Base-by-base conservation (phyloP, 2,113 vertebrate species). In the Poecilia latipinna region DNA sequence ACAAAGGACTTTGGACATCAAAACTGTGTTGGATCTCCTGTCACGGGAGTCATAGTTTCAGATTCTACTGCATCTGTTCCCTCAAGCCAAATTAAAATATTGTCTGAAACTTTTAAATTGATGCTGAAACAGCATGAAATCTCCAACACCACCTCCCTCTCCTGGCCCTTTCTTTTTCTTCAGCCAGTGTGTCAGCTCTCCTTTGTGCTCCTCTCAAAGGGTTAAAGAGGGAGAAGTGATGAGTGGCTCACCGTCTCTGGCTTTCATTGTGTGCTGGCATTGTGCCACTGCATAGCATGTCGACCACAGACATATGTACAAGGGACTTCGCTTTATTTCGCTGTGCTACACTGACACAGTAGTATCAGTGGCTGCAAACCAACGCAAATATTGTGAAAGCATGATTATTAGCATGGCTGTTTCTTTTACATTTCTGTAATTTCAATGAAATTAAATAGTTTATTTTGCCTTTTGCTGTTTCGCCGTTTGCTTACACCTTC, bases 171-270 rank as follows among this genome's bases (percentile, higher is more conserved):
- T 86, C 81, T 83, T 71, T 83, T 80, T 84, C 78, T 75, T 35
- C 44, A 4, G 77, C 68, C 79, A 79, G 90, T 82, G 89, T 92
- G 90, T 91, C 77, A 74, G 70, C 70, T 78, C 60, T 82, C 88
- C 75, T 92, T 89, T 91, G 89, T 91, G 48, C 61, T 73, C 78
- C 63, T 78, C 75, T 91, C 83, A 90, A 91, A 90, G 87, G 88
- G 90, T 93, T 93, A 91, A 92, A 90, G 82, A 89, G 88, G 84
- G 84, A 84, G 74, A 79, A 82, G 82, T 85, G 88, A 92, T 81
- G 91, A 86, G 86, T 91, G 74, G 87, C 83, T 84, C 48, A 19
- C 79, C 61, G 51, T 67, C 77, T 66, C 83, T 87, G 82, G 85
- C 77, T 79, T 91, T 80, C 68, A 86, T 92, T 93, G 92, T 91